Percentiles rank a stretch among this genome's conserved stretches.
Evolutionary conservation across 2,888 invertebrate genomes (phyloP).

Genomic region (Zelleria hepariella): DNA sequence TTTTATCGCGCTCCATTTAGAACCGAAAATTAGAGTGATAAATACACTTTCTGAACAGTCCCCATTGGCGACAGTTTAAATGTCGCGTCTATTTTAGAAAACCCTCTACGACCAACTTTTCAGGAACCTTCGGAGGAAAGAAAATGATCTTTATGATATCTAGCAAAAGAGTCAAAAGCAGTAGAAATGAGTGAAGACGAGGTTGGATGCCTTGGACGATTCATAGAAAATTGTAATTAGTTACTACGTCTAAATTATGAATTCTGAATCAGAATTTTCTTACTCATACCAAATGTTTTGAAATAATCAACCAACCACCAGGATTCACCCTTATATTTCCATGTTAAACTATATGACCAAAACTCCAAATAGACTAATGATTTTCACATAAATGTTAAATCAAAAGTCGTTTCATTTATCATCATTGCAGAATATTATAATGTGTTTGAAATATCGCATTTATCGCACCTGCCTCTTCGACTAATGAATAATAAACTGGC

Average conservation of each 20-base stretch:
- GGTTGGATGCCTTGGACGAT: not conserved
- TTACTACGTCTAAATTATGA: not conserved
- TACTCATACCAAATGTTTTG: not conserved
- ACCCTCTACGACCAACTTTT: not conserved
- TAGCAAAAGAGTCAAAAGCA: not conserved
- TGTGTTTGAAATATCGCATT: not conserved
- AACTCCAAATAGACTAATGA: not conserved
- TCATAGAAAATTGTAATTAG: not conserved
- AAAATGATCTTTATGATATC: not conserved
- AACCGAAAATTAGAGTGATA: not conserved
- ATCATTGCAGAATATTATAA: not conserved
- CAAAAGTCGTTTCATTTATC: not conserved
- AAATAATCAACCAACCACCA: not conserved
- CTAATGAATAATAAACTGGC: not conserved
- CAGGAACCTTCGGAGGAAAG: not conserved
- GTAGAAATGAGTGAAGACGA: not conserved
- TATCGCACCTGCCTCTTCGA: no score
- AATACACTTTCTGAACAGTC: not conserved
- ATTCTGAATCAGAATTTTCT: not conserved
- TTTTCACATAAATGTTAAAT: not conserved
- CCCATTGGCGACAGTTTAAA: not conserved
- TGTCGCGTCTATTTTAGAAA: not conserved
- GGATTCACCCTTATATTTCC: no score
- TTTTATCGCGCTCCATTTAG: not conserved
- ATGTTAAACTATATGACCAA: no score